Base-by-base conservation (phyloP, 2,113 vertebrate genomes). In the Tenebrosternarchus preto region DNA sequence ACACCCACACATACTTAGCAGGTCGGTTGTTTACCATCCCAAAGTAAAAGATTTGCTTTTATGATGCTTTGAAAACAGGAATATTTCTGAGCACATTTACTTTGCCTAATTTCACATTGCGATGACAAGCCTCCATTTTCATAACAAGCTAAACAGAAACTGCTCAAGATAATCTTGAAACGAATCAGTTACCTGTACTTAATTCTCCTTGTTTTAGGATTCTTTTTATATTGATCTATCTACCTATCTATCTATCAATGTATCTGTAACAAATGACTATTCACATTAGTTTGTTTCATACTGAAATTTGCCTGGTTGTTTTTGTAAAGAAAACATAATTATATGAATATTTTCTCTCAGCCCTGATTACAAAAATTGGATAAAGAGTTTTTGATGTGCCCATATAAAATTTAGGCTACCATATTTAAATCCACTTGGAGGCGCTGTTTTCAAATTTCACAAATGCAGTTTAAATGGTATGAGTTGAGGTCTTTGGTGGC, bases 391-490 rank as follows among this genome's bases (percentile, higher is more conserved):
- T 36, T 36, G 33, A 36, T 36, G 6, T 36, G 2, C 33, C 33
- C 2, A 6, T 36, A 6, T 36, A 36, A 36, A 36, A 36, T 36
- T 2, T 36, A 36, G 33, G 33, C 33, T 36, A 36, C 33, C 6
- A 36, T 36, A 36, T 2, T 19, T 2, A 12, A 2, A 15, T 27
- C 71, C 82, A 75, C 71, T 63, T 4, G 24, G 82, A 29, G 82
- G 76, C 71, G 31, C 57, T 75, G 71, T 79, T 73, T 24, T 11
- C 71, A 53, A 24, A 11, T 0, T 19, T 39, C 5, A 50, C 68
- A 71, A 24, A 29, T 25, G 5, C 4, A n/a, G 20, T 46, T 33
- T 5, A 19, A 2, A 4, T 3, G 29, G 39, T 0, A 19, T 20
- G 12, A 20, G 64, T 11, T n/a, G 64, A 39, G 64, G 33, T 66